Conservation (phyloP, 2,888 invertebrate genomes). For the Aleiodes leptofemur region DNA sequence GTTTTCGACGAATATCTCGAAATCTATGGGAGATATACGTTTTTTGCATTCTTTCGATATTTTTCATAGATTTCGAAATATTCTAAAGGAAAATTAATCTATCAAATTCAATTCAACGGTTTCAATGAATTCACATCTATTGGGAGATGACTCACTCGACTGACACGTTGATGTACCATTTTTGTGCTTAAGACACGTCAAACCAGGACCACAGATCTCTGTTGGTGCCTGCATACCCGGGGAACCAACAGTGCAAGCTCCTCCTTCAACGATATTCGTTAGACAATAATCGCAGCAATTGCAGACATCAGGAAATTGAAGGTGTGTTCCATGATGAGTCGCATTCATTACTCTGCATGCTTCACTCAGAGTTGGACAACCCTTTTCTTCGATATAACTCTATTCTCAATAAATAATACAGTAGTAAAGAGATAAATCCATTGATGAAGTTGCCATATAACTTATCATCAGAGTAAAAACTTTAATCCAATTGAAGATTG, state of each 20-base stretch:
- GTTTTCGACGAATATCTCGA: not conserved
- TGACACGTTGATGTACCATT: slow-evolving; percentile 74
- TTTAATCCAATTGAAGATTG: too few relatives aligned
- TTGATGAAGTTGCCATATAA: too few relatives aligned
- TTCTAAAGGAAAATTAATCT: too few relatives aligned
- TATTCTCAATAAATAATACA: slow-evolving; percentile 2
- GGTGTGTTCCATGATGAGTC: slow-evolving; percentile 77
- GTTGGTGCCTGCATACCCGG: slow-evolving; percentile 77
- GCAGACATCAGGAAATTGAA: slow-evolving; percentile 79
- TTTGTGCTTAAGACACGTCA: slow-evolving; percentile 74
- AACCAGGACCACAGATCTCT: slow-evolving; percentile 79
- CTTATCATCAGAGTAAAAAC: too few relatives aligned
- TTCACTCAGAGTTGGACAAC: slow-evolving; percentile 73
- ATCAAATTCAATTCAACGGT: slow-evolving; percentile 6
- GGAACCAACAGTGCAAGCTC: slow-evolving; percentile 77
- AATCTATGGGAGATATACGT: not conserved
- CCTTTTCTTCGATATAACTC: slow-evolving; percentile 61
- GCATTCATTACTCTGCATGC: slow-evolving; percentile 78
- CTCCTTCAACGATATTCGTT: slow-evolving; percentile 77
- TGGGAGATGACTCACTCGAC: slow-evolving; percentile 75
- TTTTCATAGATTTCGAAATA: too few relatives aligned
- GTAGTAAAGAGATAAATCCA: not conserved
- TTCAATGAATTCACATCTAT: not conserved
- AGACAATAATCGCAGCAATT: slow-evolving; percentile 82
- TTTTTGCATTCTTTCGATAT: not conserved